phyloP scores from a whole-genome alignment of 2,888 invertebrate species.

The Pollenia griseotomentosa region DNA sequence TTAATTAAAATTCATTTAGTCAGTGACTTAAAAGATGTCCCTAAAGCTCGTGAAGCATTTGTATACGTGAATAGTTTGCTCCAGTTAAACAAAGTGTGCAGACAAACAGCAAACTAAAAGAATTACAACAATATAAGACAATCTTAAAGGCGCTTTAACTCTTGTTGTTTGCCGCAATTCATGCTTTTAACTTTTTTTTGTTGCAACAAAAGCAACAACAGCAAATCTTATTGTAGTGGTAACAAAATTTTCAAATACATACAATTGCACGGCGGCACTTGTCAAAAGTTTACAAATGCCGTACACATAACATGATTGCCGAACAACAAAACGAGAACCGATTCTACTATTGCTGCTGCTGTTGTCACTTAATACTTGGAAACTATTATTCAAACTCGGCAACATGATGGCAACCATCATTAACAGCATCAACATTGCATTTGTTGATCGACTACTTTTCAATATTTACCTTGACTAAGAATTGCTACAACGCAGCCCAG shows the following conservation, averaged over 20 bases:
- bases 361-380: constrained; percentile 35
- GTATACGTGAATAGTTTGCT: background rate
- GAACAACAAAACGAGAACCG: constrained; percentile 47
- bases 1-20: background rate
- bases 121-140: constrained; percentile 53
- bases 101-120: constrained; percentile 6
- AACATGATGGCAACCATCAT: constrained; percentile 64
- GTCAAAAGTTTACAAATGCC: constrained; percentile 73
- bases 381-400: constrained; percentile 26
- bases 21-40: background rate
- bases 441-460: constrained; percentile 46
- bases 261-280: constrained; percentile 73
- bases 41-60: background rate
- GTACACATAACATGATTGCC: constrained; percentile 70
- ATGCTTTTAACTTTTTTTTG: constrained; percentile 27
- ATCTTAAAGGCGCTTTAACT: constrained; percentile 67
- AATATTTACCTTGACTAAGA: constrained; percentile 52
- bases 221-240: constrained; percentile 50
- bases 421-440: constrained; percentile 29
- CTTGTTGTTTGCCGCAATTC: constrained; percentile 64
- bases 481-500: constrained; percentile 6
- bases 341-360: constrained; percentile 25
- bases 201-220: constrained; percentile 32
- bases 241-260: constrained; percentile 56
- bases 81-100: background rate